Conservation (phyloP, 2,113 vertebrate species). For the Zeus faber region DNA sequence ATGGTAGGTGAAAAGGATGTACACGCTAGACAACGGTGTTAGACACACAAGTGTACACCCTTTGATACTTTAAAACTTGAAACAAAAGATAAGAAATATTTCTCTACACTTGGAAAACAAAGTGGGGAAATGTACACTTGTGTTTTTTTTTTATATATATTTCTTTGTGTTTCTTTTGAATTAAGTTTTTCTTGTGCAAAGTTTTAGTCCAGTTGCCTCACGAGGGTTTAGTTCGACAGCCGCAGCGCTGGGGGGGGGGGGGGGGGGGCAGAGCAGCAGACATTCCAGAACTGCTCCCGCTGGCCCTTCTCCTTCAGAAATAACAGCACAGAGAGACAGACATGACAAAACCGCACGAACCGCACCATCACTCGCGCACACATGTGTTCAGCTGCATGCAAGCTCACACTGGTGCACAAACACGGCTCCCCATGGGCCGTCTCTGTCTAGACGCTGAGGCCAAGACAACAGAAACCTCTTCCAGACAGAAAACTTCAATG, state of each 20-base stretch:
- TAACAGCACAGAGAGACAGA: conserved; percentile 27
- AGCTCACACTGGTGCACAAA: neutral
- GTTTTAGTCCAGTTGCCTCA: too few species aligned
- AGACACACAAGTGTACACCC: too few species aligned
- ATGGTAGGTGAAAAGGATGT: conserved; percentile 70
- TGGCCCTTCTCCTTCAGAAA: conserved; percentile 39
- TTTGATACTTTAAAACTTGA: too few species aligned
- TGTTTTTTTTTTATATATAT: too few species aligned
- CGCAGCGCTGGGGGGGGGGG: neutral
- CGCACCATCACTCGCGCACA: conserved; percentile 6
- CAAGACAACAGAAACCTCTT: conserved; percentile 18
- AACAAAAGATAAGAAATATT: too few species aligned
- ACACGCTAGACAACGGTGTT: neutral
- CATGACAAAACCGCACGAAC: neutral
- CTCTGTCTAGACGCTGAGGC: conserved; percentile 47
- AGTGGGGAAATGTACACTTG: too few species aligned
- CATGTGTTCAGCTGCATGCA: conserved; percentile 9
- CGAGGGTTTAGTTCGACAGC: conserved; percentile 7
- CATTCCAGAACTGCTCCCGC: conserved; percentile 35
- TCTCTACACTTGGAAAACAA: too few species aligned
- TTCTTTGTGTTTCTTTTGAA: too few species aligned
- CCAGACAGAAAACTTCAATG: conserved; percentile 18
- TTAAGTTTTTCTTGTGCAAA: too few species aligned
- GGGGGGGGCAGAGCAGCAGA: neutral
- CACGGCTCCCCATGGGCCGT: conserved; percentile 16